A percentile compares a stretch with the other conserved stretches of the same genome.
These are phyloP conservation scores for Trachurus trachurus DNA, from an alignment of 2,797 vertebrate genomes.

Conservation along the genomic window DNA sequence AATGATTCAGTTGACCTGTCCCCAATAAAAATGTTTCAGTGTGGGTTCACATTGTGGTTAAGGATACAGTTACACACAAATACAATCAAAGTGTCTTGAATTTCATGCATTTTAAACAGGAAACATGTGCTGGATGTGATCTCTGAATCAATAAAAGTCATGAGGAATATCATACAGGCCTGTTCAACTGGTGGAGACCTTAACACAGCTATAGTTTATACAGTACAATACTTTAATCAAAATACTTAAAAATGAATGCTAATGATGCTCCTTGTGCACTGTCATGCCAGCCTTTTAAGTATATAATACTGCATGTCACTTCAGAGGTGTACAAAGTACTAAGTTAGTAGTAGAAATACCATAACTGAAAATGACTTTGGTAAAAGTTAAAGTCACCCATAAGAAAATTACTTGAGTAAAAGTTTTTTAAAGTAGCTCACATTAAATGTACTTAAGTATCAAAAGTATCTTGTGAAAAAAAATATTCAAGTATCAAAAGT, in stretches of 20 bases:
- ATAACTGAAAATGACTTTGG: too few species aligned
- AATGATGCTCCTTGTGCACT: not conserved
- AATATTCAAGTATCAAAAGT: too few species aligned
- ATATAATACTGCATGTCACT: not conserved
- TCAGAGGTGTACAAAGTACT: too few species aligned
- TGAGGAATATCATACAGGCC: not conserved
- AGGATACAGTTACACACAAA: constrained; percentile 39
- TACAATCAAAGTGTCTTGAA: constrained; percentile 21
- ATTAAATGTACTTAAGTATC: too few species aligned
- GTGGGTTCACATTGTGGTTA: constrained; percentile 45
- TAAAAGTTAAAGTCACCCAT: too few species aligned
- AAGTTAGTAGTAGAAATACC: too few species aligned
- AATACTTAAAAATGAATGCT: not conserved
- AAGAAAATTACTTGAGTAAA: too few species aligned
- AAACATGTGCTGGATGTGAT: constrained; percentile 30
- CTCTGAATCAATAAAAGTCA: constrained; percentile 25
- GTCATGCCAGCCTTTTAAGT: not conserved
- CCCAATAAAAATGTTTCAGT: constrained; percentile 62
- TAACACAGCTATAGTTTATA: not conserved
- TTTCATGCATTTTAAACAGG: constrained; percentile 40
- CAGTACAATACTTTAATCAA: not conserved
- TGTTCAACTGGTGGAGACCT: not conserved
- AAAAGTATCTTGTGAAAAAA: too few species aligned
- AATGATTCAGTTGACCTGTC: constrained; percentile 37
- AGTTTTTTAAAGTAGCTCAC: too few species aligned